Evolutionary conservation across 1,140 invertebrate genomes (phyloP).

Genomic region (Drosophila jambulina): DNA sequence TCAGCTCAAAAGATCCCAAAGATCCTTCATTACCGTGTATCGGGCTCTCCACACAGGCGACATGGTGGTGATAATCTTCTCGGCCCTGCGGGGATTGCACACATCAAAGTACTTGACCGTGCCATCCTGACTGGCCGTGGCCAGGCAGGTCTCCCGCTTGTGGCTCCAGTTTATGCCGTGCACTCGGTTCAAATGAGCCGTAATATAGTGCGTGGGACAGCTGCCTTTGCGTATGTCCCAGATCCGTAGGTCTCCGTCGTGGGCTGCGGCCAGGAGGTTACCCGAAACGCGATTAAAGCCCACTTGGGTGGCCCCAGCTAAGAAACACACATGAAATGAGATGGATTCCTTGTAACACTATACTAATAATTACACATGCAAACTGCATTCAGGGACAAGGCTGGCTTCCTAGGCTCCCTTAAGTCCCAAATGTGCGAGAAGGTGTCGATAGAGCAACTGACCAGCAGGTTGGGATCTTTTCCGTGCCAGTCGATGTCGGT

Average conservation of each 20-base stretch:
- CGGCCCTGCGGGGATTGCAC: slow-evolving; percentile 91
- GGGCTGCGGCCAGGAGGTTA: slow-evolving; percentile 95
- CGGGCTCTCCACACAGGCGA: slow-evolving; percentile 97
- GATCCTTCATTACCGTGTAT: slow-evolving; percentile 89
- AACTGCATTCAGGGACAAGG: slow-evolving; percentile 92
- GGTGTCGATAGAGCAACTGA: slow-evolving; percentile 97
- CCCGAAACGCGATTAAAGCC: slow-evolving; percentile 95
- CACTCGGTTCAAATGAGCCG: slow-evolving; percentile 96
- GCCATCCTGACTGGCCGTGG: slow-evolving; percentile 97
- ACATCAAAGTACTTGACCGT: slow-evolving; percentile 98
- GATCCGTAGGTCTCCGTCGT: slow-evolving; percentile 97
- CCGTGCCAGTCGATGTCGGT: slow-evolving; percentile 97
- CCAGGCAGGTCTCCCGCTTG: slow-evolving; percentile 92
- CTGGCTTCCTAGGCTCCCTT: slow-evolving; percentile 92
- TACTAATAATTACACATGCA: slow-evolving; percentile 76
- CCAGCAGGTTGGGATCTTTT: slow-evolving; percentile 94
- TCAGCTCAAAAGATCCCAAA: not conserved
- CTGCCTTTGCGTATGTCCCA: slow-evolving; percentile 97
- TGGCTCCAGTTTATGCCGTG: slow-evolving; percentile 98
- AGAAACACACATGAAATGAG: slow-evolving; percentile 44
- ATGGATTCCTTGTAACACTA: not conserved
- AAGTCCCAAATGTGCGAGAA: slow-evolving; percentile 98
- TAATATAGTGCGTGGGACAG: slow-evolving; percentile 95
- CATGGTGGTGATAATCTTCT: slow-evolving; percentile 92
- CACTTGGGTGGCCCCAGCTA: slow-evolving; percentile 96